Percentiles rank a stretch among this genome's conserved stretches.
Evolutionary conservation across 2,113 vertebrate species (phyloP).

Genomic region (Labeo catla): DNA sequence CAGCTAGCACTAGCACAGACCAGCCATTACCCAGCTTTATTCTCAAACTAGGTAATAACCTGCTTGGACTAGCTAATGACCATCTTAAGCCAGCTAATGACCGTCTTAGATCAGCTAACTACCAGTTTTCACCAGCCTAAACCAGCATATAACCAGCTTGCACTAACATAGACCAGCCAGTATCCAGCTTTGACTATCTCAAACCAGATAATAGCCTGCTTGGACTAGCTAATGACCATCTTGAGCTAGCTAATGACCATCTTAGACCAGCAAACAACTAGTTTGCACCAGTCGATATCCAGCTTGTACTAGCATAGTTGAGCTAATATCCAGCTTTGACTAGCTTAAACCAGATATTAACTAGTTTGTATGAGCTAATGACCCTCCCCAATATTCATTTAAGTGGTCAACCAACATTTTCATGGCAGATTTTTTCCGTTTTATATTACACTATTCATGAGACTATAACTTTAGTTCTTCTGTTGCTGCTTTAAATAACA

Average conservation of each 20-base stretch:
- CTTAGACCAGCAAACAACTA: no score
- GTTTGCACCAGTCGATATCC: neutral
- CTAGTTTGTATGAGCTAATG: neutral
- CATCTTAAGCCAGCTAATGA: neutral
- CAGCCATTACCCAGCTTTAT: no score
- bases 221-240: no score
- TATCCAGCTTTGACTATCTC: no score
- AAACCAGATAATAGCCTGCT: no score
- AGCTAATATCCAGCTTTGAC: neutral
- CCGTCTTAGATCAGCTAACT: neutral
- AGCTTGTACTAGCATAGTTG: neutral
- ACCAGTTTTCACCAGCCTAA: neutral
- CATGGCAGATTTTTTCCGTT: neutral
- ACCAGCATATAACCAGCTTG: no score
- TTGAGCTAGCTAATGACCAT: no score
- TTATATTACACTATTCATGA: neutral
- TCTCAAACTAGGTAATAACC: no score
- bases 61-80: no score
- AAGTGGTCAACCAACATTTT: neutral
- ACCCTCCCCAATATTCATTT: neutral
- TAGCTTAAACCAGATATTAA: neutral
- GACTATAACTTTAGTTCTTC: neutral
- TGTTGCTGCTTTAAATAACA: conserved; percentile 25
- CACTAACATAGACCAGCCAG: no score
- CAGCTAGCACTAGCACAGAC: no score